phyloP scores from a whole-genome alignment of 2,888 invertebrate genomes.

The Caenorhabditis sp. region DNA sequence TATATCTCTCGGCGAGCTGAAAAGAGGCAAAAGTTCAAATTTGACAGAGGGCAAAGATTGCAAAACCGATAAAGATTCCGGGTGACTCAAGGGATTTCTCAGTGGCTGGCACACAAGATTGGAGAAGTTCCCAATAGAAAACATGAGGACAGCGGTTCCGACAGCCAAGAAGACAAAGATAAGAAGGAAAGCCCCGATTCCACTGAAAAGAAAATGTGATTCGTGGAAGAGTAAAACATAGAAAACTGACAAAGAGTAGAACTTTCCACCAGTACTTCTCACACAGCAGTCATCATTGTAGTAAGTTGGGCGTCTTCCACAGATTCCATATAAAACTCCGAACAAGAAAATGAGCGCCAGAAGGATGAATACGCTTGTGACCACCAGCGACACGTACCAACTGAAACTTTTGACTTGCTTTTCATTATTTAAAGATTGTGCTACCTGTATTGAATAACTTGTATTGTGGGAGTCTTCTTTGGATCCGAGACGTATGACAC shows the following conservation, averaged over 20 bases:
- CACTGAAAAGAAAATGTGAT: conserved; percentile 71
- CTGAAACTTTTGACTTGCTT: conserved; percentile 82
- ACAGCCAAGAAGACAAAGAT: conserved; percentile 76
- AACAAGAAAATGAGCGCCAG: conserved; percentile 84
- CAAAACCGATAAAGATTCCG: conserved; percentile 78
- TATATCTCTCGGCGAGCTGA: conserved; percentile 79
- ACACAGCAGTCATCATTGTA: conserved; percentile 84
- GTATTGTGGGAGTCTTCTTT: conserved; percentile 70
- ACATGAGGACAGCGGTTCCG: conserved; percentile 72
- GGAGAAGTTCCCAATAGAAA: conserved; percentile 78
- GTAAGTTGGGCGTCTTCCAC: conserved; percentile 84
- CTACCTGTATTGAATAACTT: conserved; percentile 76
- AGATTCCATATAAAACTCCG: conserved; percentile 85
- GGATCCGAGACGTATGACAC: conserved; percentile 73
- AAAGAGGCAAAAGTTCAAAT: conserved; percentile 37
- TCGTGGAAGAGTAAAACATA: not conserved
- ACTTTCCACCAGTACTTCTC: conserved; percentile 84
- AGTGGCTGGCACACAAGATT: conserved; percentile 80
- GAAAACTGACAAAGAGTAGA: conserved; percentile 84
- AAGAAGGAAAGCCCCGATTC: conserved; percentile 76
- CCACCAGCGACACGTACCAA: conserved; percentile 84
- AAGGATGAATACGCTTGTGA: conserved; percentile 84
- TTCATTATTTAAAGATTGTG: not conserved
- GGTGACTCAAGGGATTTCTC: conserved; percentile 75
- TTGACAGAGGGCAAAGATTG: conserved; percentile 29